Base-by-base conservation (phyloP, 2,888 invertebrate species). In the Apotomis betuletana region DNA sequence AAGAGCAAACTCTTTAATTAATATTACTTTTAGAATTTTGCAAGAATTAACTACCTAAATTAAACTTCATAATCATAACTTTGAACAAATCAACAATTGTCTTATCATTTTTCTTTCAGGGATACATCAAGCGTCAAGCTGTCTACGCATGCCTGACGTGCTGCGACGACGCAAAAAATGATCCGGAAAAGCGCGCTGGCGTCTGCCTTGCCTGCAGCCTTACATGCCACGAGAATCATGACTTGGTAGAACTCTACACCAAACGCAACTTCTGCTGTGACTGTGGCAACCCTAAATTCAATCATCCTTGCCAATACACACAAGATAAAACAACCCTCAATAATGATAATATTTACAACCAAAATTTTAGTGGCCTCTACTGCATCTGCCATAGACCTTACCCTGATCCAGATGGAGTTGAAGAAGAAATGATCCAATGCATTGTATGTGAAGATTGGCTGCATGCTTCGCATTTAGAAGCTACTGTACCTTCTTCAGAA, bases 391-490 rank as follows among this genome's bases (percentile, higher is more conserved):
- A 96, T 55, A 95, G 98, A 69, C 99, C 99, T 0, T 99, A 99
- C 90, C 99, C 99, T 10, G 99, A 99, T 90, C 96, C 97, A 0
- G 98, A 98, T 9, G 95, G 96, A 4, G 89, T 94, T 52, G 96
- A 96, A 68, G 98, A 98, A 90, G 97, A 97, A 80, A 99, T 99
- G 99, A 95, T 99, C 63, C 99, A 99, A 85, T 99, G 99, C 84
- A 94, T 97, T 59, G 92, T 99, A 68, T 99, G 99, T 88, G 99
- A 99, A 87, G 99, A 99, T 88, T 99, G 99, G 99, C 97, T 96
- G 81, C 99, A 99, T 92, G 94, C 96, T 41, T 88, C 96, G 78
- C 97, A 97, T 87, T 90, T 97, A 75, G 95, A 95, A 74, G 91
- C 94, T 3, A 87, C 91, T 64, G 91, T 94, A 60, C 94, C 96